Evolutionary conservation across 2,888 invertebrate species (phyloP).

Genomic region (Apodemia mormo): DNA sequence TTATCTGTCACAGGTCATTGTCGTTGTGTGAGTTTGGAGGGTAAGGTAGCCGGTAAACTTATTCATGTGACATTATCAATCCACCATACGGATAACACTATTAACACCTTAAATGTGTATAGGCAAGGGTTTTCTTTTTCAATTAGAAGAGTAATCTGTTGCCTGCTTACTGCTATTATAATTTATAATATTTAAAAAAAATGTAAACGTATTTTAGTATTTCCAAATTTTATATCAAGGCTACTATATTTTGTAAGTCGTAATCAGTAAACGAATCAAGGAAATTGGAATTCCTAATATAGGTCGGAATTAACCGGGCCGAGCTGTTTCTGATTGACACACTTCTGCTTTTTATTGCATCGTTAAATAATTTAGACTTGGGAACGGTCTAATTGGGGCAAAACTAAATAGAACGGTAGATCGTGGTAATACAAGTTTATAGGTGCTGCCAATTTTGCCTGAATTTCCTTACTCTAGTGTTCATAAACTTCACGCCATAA

Average conservation of each 20-base stretch:
- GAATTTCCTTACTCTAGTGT: neutral
- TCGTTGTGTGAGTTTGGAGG: too few relatives aligned
- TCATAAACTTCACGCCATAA: neutral
- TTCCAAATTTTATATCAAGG: neutral
- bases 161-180: too few relatives aligned
- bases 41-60: too few relatives aligned
- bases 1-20: too few relatives aligned
- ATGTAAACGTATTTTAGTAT: neutral
- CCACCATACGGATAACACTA: too few relatives aligned
- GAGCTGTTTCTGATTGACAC: constrained; percentile 10
- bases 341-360: constrained; percentile 36
- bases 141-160: too few relatives aligned
- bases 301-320: constrained; percentile 11
- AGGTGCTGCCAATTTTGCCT: neutral
- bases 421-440: constrained; percentile 1
- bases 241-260: neutral
- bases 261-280: constrained; percentile 6
- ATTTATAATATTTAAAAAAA: too few relatives aligned
- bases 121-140: too few relatives aligned
- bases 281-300: constrained; percentile 10
- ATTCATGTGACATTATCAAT: too few relatives aligned
- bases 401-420: constrained; percentile 3
- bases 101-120: too few relatives aligned
- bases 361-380: constrained; percentile 27
- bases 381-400: constrained; percentile 5